Evolutionary conservation across 1,140 invertebrate species (phyloP), one percentile per base, ranked within the genome.

Genomic region (Scylla paramamosain): DNA sequence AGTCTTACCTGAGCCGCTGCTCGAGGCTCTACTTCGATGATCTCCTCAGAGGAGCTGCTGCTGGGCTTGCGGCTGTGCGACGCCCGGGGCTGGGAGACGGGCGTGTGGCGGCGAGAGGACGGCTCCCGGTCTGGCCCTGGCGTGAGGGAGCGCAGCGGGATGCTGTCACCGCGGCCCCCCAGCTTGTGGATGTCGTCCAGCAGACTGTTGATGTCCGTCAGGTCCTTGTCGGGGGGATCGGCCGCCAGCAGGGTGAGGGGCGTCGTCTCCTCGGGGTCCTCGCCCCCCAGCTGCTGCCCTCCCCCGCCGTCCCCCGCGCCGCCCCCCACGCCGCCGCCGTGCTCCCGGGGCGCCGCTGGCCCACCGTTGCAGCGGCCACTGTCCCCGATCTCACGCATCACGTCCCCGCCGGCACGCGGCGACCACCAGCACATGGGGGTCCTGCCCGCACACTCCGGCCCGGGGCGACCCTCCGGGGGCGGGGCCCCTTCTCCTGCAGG

Each of bases 381-480:
- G 67, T 93, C 95, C 32, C 95, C 95, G 77, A 95, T 93, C 92
- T 95, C 95, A 95, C 95, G 95, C 95, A 95, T 95, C 31, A 95
- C 92, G 95, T 93, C 88, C 95, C 95, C 92, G 92, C 86, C 52
- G 83, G 83, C 90, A 46, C 91, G 94, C 83, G 83, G 94, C 94
- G 94, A 95, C 94, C 94, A 95, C 95, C 95, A 95, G 87, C 95
- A 95, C 95, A 95, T 93, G 95, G 91, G 92, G 95, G 92, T 90
- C 91, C 83, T 59, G 91, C 94, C 84, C 87, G 45, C 31, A 39
- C 91, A 8, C 95, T 48, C 95, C 86, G 29, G 29, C 29, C 95
- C n/a, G 39, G 82, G 46, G 83, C 52, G 39, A 92, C 95, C 91
- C 84, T 48, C 45, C 86, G 31, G 77, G 89, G 77, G 52, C 94